Evolutionary conservation across 2,797 vertebrate species (phyloP).

Genomic region (Melanotaenia pygmaea): DNA sequence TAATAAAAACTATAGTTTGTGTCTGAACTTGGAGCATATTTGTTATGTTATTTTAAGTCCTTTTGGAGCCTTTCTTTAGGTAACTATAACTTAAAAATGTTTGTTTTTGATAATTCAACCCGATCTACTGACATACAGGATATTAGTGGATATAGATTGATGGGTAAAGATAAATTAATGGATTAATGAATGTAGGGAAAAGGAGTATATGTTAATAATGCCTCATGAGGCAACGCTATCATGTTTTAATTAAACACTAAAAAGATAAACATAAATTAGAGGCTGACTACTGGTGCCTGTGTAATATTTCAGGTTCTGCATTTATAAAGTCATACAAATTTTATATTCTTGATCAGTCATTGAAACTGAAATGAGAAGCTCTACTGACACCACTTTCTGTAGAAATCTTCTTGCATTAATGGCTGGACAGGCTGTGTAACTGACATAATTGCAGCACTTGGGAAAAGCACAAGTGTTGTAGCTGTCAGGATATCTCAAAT

Average conservation of each 20-base stretch:
- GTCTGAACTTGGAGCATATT: background rate
- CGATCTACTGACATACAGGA: too few relatives aligned
- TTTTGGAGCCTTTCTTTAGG: background rate
- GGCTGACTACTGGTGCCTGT: background rate
- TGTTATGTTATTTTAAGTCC: too few relatives aligned
- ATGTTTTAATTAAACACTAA: background rate
- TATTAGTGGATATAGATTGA: too few relatives aligned
- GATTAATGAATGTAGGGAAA: too few relatives aligned
- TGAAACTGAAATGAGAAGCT: constrained; percentile 10
- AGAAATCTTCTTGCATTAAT: constrained; percentile 4
- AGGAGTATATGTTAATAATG: too few relatives aligned
- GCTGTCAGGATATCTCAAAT: constrained; percentile 40
- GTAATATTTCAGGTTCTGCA: background rate
- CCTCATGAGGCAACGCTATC: too few relatives aligned
- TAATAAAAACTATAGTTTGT: background rate
- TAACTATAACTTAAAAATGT: too few relatives aligned
- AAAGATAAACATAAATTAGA: background rate
- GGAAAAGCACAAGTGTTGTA: constrained; percentile 23
- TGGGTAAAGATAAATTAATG: too few relatives aligned
- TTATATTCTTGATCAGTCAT: background rate
- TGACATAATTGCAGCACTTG: constrained; percentile 23
- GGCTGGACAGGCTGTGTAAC: background rate
- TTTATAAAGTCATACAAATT: background rate
- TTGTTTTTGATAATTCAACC: too few relatives aligned
- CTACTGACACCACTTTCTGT: constrained; percentile 4